Conservation (phyloP, 2,888 invertebrate genomes). For the Dryocosmus kuriphilus region DNA sequence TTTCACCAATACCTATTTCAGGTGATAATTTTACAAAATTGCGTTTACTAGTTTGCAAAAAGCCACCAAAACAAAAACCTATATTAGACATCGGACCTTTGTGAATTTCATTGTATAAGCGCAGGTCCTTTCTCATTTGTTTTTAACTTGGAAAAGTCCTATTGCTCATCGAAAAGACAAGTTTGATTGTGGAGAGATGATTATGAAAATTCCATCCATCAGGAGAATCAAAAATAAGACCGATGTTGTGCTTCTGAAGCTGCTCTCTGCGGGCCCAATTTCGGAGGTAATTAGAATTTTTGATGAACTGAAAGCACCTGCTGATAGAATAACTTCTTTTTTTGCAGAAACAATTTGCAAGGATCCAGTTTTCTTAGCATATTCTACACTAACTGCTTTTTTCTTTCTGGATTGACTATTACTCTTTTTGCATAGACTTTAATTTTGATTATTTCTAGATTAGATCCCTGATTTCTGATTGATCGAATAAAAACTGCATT, state of each 20-base stretch:
- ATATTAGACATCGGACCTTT: conserved; percentile 78
- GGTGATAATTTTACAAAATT: conserved; percentile 74
- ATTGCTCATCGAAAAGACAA: conserved; percentile 70
- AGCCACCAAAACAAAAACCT: conserved; percentile 81
- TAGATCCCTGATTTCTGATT: too few species aligned
- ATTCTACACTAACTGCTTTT: too few species aligned
- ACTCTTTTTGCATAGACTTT: too few species aligned
- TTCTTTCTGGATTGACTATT: too few species aligned
- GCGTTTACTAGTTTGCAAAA: conserved; percentile 75
- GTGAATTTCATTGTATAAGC: conserved; percentile 75
- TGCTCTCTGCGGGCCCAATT: conserved; percentile 77
- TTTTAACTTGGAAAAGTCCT: conserved; percentile 58
- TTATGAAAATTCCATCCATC: conserved; percentile 80
- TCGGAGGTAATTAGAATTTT: conserved; percentile 80
- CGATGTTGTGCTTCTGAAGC: conserved; percentile 73
- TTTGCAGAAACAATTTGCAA: conserved; percentile 71
- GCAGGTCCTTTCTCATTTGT: conserved; percentile 65
- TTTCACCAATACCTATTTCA: conserved; percentile 80
- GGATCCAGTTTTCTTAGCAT: conserved; percentile 61
- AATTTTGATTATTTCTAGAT: too few species aligned
- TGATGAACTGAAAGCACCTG: conserved; percentile 79
- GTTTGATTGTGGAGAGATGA: conserved; percentile 76
- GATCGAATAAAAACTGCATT: too few species aligned
- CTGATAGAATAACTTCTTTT: conserved; percentile 79
- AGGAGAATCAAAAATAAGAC: conserved; percentile 74